Evolutionary conservation across 2,113 vertebrate genomes (phyloP), one percentile per base, ranked within the genome.

Genomic region (Takifugu bimaculatus): DNA sequence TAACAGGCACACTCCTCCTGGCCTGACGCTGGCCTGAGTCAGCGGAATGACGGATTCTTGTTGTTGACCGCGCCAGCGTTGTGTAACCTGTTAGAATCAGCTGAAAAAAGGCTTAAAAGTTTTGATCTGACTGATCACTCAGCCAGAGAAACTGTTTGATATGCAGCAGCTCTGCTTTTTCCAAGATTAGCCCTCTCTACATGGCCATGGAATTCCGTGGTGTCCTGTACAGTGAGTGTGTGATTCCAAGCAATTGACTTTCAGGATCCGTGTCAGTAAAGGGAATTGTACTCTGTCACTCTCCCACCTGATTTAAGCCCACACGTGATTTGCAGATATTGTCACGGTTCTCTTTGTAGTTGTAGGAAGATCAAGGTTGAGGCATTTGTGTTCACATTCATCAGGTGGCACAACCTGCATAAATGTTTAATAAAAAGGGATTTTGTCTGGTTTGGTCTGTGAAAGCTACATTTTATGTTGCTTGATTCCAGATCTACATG

Each of bases 241-340:
- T 44, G 50, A 85, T 85, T 77, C 64, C 59, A 61, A 73, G 65
- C 53, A 80, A 87, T 80, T 80, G 61, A 72, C 70, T 73, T 78
- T 59, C 63, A 80, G 61, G 49, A 55, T 13, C 25, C 59, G 73
- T 65, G 68, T 75, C 73, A 51, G 68, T 45, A 52, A 75, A 83
- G 68, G 78, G 54, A 78, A 84, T 65, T 32, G 54, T 43, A 75
- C 61, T 77, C 76, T 72, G 39, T 29, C n/a, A n/a, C 62, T 86
- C 77, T 79, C 73, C 79, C 56, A 51, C 59, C 51, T 65, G 78
- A 68, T 75, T 86, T 74, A 71, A 69, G 56, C 49, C 57, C 6
- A 42, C 79, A 75, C 54, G 52, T 61, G 64, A 82, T 85, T 56
- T 68, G 13, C 71, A 76, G 63, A 71, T 74, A 55, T 60, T 70